Evolutionary conservation across 2,113 vertebrate genomes (phyloP).

Genomic region (Corythornis vintsioides): DNA sequence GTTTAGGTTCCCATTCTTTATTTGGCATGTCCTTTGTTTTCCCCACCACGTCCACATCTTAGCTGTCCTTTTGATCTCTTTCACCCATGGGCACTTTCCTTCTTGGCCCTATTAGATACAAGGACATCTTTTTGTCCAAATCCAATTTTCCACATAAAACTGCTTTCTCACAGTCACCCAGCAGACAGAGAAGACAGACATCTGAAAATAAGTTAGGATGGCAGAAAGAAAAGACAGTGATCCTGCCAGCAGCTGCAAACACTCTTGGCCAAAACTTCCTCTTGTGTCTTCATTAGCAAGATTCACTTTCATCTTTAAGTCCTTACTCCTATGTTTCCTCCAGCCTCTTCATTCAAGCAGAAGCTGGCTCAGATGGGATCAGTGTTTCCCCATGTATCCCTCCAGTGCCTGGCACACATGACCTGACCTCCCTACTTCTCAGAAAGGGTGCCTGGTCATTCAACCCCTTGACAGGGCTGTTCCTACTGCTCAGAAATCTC

Average conservation of each 20-base stretch:
- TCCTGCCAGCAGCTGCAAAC: background rate
- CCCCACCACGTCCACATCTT: background rate
- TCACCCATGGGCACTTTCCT: background rate
- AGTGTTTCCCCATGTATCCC: background rate
- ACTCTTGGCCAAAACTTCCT: background rate
- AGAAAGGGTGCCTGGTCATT: background rate
- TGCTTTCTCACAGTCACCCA: background rate
- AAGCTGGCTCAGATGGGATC: background rate
- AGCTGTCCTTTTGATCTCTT: background rate
- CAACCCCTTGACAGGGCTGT: background rate
- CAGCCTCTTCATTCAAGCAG: background rate
- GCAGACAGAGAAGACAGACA: background rate
- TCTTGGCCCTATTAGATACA: background rate
- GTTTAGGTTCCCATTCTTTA: background rate
- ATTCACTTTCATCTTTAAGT: background rate
- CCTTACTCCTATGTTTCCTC: background rate
- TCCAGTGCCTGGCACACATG: fast-evolving
- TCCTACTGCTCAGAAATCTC: background rate
- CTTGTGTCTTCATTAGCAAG: background rate
- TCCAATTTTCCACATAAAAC: background rate
- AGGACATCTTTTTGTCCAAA: background rate
- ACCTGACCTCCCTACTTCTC: background rate
- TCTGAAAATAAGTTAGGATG: background rate
- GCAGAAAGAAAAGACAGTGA: background rate
- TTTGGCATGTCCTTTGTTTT: background rate